A percentile compares a stretch with the other conserved stretches of the same genome.
Evolutionary conservation across 2,888 invertebrate genomes (phyloP).

Genomic region (Lithophane socia): DNA sequence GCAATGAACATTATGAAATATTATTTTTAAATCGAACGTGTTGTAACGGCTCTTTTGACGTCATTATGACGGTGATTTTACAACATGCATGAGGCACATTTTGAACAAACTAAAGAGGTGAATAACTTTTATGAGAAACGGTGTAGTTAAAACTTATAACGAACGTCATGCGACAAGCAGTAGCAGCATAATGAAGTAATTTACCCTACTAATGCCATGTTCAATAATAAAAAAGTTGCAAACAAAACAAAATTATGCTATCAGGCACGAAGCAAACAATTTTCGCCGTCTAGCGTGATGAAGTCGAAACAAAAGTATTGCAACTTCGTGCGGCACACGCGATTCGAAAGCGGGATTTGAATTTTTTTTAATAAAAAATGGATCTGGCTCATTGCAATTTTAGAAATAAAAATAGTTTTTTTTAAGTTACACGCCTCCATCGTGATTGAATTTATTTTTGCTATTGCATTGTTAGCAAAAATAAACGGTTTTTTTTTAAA

Average conservation of each 20-base stretch:
- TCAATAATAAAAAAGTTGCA: slow-evolving; percentile 59
- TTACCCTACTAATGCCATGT: slow-evolving; percentile 47
- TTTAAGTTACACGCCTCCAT: neutral
- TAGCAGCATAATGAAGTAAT: slow-evolving; percentile 62
- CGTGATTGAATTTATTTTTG: neutral
- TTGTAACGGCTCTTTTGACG: slow-evolving; percentile 26
- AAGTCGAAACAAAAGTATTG: slow-evolving; percentile 74
- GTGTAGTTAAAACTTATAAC: slow-evolving; percentile 42
- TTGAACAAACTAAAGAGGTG: slow-evolving; percentile 25
- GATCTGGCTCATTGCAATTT: slow-evolving; percentile 44
- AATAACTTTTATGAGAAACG: slow-evolving; percentile 31
- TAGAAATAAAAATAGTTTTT: slow-evolving; percentile 23
- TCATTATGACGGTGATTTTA: slow-evolving; percentile 5
- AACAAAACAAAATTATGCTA: slow-evolving; percentile 57
- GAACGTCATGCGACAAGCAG: slow-evolving; percentile 46
- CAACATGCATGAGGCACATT: neutral
- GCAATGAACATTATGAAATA: slow-evolving; percentile 70
- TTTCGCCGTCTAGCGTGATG: slow-evolving; percentile 80
- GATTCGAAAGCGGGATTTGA: slow-evolving; percentile 65
- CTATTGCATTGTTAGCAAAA: neutral
- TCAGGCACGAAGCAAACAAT: slow-evolving; percentile 71
- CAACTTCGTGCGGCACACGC: slow-evolving; percentile 65
- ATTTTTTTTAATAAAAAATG: slow-evolving; percentile 48
- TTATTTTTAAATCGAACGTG: slow-evolving; percentile 51
- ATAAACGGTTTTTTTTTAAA: too few species aligned